Evolutionary conservation across 1,140 invertebrate species (phyloP).

Genomic region (Bilobella aurantiaca): DNA sequence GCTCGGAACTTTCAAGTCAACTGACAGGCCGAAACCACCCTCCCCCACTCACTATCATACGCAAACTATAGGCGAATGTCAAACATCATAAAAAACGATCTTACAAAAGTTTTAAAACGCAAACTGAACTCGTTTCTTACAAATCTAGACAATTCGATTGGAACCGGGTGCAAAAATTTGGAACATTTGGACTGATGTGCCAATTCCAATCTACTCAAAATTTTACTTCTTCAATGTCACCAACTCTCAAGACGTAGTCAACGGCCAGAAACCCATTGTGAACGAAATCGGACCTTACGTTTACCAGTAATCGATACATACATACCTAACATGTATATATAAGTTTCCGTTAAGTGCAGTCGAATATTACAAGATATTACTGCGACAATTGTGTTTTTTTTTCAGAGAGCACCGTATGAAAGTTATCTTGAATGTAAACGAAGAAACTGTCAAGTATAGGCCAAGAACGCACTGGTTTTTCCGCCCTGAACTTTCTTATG

Average conservation of each 20-base stretch:
- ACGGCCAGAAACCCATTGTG: slow-evolving; percentile 41
- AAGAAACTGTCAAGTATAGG: slow-evolving; percentile 31
- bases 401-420: slow-evolving; percentile 34
- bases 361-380: not conserved
- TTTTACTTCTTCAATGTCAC: slow-evolving; percentile 45
- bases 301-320: too few species aligned
- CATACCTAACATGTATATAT: too few species aligned
- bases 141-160: slow-evolving; percentile 22
- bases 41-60: too few species aligned
- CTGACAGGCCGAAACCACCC: too few species aligned
- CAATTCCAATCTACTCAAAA: slow-evolving; percentile 44
- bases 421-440: slow-evolving; percentile 26
- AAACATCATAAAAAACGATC: too few species aligned
- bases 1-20: too few species aligned
- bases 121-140: too few species aligned
- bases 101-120: too few species aligned
- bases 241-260: slow-evolving; percentile 41
- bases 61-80: too few species aligned
- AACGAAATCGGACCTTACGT: slow-evolving; percentile 46
- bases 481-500: slow-evolving; percentile 31
- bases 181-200: slow-evolving; percentile 40
- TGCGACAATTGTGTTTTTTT: not conserved
- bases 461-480: slow-evolving; percentile 33
- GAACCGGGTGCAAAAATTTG: slow-evolving; percentile 26
- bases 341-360: not conserved